These are phyloP conservation scores for Megastigmus dorsalis DNA, from an alignment of 2,888 invertebrate genomes.

Conservation along the genomic window DNA sequence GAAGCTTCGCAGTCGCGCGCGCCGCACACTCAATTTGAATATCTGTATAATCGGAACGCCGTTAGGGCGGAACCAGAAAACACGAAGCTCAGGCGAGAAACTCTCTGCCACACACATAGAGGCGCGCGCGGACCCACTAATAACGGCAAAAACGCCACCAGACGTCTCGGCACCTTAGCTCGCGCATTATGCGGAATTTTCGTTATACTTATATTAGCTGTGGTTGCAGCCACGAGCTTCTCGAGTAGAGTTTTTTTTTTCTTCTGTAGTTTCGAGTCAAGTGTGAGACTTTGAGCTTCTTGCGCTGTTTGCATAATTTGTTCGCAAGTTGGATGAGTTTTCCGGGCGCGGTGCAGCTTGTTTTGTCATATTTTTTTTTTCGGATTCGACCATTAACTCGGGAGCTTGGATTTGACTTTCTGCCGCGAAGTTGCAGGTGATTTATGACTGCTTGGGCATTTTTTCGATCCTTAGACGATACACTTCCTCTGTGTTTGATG, in stretches of 20 bases:
- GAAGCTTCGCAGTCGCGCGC: too few species aligned
- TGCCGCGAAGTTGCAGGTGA: too few species aligned
- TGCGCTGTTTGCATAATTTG: background rate
- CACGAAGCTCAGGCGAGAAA: slow-evolving; percentile 64
- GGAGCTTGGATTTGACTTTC: too few species aligned
- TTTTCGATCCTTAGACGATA: too few species aligned
- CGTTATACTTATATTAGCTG: background rate
- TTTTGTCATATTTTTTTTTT: too few species aligned
- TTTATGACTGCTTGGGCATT: too few species aligned
- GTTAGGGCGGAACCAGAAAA: slow-evolving; percentile 73
- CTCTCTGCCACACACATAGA: slow-evolving; percentile 58
- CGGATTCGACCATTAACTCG: too few species aligned
- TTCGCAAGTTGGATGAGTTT: background rate
- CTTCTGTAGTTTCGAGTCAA: too few species aligned
- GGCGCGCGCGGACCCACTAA: background rate
- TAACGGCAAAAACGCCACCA: slow-evolving; percentile 49
- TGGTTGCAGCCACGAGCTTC: too few species aligned
- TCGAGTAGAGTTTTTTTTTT: too few species aligned
- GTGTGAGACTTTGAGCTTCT: background rate
- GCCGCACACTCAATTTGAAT: slow-evolving; percentile 72
- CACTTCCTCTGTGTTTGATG: too few species aligned
- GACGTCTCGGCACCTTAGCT: background rate
- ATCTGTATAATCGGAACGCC: slow-evolving; percentile 74
- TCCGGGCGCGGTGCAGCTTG: too few species aligned
- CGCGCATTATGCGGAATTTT: slow-evolving; percentile 5